Base-by-base conservation (phyloP, 1,140 invertebrate species). In the Danaus melanippus region DNA sequence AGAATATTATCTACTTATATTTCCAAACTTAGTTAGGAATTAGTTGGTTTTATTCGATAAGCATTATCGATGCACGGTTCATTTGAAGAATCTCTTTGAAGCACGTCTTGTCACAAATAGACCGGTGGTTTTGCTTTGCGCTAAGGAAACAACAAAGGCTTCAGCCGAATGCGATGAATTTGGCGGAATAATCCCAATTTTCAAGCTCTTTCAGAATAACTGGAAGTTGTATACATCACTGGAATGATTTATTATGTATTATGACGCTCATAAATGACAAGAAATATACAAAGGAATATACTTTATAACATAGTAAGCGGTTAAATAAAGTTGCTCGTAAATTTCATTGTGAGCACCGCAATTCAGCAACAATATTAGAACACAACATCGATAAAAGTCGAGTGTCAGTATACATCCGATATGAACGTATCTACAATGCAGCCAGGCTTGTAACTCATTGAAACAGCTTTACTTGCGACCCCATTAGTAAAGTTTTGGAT, bases 401-500 rank as follows among this genome's bases (percentile, higher is more conserved):
- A 46, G 11, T 10, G 42, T 32, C 10, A 45, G 44, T 17, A 47
- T 45, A 46, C 49, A 60, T 51, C 53, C 40, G 42, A 41, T 42
- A 44, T 50, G 40, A 43, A 62, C 56, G 56, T 62, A 66, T 66
- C 58, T 58, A 45, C 57, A 61, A 49, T 50, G 52, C 55, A 58
- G 21, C 40, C 50, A 48, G 46, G 41, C 42, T 44, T 50, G 50
- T 68, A 67, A 63, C 56, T 68, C 61, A 66, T 62, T 62, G 45
- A 49, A 63, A 63, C 58, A 57, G 63, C 66, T 66, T 68, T 58
- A 52, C 59, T 52, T 57, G 60, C 57, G 63, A 63, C 68, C 66
- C 63, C 63, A 67, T 67, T 71, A 67, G 59, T 49, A 67, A 62
- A 50, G 48, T 62, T 68, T 65, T 71, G 69, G 69, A 68, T 60